Conservation (phyloP, 2,888 invertebrate genomes). For the Drosophila robusta region DNA sequence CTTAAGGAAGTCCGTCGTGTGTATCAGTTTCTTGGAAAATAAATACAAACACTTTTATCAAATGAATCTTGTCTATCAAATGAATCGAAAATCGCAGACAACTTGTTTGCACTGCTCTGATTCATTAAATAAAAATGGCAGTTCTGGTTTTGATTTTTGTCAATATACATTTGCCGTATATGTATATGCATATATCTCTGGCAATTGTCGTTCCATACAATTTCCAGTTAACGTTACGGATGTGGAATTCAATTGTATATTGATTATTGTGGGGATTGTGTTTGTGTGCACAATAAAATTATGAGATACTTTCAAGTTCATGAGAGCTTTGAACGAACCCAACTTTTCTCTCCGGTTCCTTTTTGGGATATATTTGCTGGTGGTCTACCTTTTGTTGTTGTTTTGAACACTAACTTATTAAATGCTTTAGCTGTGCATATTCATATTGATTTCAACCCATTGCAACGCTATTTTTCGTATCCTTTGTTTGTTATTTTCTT, state of each 20-base stretch:
- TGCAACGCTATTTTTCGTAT: constrained; percentile 28
- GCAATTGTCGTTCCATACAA: background rate
- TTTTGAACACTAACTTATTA: constrained; percentile 60
- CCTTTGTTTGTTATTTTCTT: background rate
- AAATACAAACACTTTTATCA: constrained; percentile 44
- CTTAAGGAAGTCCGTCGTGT: constrained; percentile 40
- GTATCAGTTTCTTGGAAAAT: constrained; percentile 46
- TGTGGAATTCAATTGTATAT: constrained; percentile 14
- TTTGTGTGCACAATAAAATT: constrained; percentile 46
- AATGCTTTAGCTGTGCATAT: constrained; percentile 67
- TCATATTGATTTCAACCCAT: constrained; percentile 30
- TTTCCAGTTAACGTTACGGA: background rate
- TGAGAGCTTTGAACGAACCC: constrained; percentile 6
- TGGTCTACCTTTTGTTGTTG: constrained; percentile 24
- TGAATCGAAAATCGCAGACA: constrained; percentile 38
- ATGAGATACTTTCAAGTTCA: constrained; percentile 66
- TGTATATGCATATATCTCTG: background rate
- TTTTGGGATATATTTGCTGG: constrained; percentile 26
- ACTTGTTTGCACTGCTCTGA: constrained; percentile 34
- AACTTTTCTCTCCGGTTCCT: constrained; percentile 12
- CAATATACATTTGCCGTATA: constrained; percentile 16
- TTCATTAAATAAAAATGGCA: constrained; percentile 77
- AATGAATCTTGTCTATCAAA: constrained; percentile 43
- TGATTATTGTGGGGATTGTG: constrained; percentile 38
- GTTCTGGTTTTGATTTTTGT: constrained; percentile 52